Evolutionary conservation across 2,797 vertebrate species (phyloP), one percentile per base, ranked within the genome.

Genomic region (Thunnus albacares): DNA sequence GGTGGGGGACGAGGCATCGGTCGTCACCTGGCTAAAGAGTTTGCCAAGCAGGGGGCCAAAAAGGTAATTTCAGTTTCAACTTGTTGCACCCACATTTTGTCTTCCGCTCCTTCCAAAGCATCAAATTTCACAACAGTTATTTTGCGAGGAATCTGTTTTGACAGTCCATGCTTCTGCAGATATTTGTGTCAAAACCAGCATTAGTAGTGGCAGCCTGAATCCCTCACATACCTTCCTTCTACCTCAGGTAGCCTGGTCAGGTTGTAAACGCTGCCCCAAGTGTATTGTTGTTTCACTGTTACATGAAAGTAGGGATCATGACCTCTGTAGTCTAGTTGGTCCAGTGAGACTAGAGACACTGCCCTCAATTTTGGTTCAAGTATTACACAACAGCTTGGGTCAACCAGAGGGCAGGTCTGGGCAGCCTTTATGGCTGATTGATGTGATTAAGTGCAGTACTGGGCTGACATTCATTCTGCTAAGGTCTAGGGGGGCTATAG

Each of bases 1-100:
- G 98, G 98, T 14, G 98, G 98, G 69, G 98, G 98, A 89, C 92
- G 98, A 75, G 98, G 98, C 93, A 99, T 99, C 93, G 98, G 98
- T 1, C 97, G 98, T 26, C 96, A 98, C 91, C 95, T 99, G 91
- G 98, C 98, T 43, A 93, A 90, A 81, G 97, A 99, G 93, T 99
- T 99, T 35, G 97, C 97, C 6, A 94, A 91, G 73, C 96, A 96
- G 77, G 97, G 98, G 75, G 96, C 96, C 86, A 95, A 93, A 73
- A 99, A 99, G 98, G 98, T 99, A 96, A 90, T 22, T 41, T 45
- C 6, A 22, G n/a, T 58, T 24, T 26, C 62, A 65, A 87, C 82
- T 77, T 89, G 75, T 86, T 90, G 82, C 87, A 35, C 53, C 8
- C 41, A 4, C 35, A 26, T 17, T 51, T 20, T 62, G 1, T 30